Evolutionary conservation across 2,113 vertebrate genomes (phyloP), one percentile per base, ranked within the genome.

Genomic region (cat (Felis catus)): DNA sequence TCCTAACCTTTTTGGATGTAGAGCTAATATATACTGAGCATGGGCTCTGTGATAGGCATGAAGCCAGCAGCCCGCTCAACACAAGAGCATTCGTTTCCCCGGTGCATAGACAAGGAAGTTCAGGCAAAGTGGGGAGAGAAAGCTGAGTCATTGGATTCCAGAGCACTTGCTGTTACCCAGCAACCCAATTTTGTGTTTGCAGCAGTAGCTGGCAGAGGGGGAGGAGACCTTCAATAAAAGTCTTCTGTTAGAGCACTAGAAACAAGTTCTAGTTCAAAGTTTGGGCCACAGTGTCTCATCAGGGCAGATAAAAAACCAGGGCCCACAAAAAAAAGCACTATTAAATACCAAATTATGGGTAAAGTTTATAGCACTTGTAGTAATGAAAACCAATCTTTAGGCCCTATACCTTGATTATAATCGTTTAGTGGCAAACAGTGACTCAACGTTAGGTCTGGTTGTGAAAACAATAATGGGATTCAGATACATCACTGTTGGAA

Each of bases 241-340:
- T 39, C 3, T 5, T 79, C 25, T 76, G 14, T 80, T 94, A 48
- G 0, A 66, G 33, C 29, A 41, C 18, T 33, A 81, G 14, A 74
- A 36, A 92, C 18, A 10, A 31, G n/a, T 13, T 63, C 33, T 63
- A 23, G 25, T 31, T 80, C 65, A 92, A 70, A 63, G 18, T 81
- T n/a, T 45, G 39, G n/a, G 25, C 19, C 48, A 93, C 6, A 85
- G 19, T 41, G 45, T 79, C 53, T n/a, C 36, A 83, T 91, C 36
- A 92, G 6, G 78, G 31, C 11, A 61, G 41, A 65, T 80, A 55
- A 97, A 91, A 97, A 90, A 95, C 29, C 51, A 83, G 2, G 41
- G 21, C 66, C 45, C 19, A 27, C n/a, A 4, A 73, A 58, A 29
- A 55, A 53, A 29, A 95, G 23, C 10, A 70, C 36, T 45, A 76